A percentile compares a stretch with the other conserved stretches of the same genome.
Evolutionary conservation across 1,140 invertebrate species (phyloP).

Genomic region (Reticulitermes speratus): DNA sequence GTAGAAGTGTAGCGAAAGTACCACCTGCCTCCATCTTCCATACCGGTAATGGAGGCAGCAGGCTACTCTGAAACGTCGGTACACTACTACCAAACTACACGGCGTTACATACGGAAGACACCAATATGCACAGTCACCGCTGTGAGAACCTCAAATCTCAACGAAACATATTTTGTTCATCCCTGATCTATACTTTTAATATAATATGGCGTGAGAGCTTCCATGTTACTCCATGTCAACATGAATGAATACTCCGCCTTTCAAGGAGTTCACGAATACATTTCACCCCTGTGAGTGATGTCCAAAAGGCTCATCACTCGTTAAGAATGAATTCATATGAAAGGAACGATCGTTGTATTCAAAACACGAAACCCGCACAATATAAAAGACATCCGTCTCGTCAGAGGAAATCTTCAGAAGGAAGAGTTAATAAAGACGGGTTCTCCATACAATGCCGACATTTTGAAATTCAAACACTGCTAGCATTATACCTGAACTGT

Average conservation of each 20-base stretch:
- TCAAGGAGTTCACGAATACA: background rate
- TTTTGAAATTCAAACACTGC: constrained; percentile 8
- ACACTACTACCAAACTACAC: no score
- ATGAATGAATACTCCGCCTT: background rate
- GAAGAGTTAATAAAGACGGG: constrained; percentile 19
- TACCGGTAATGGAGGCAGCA: no score
- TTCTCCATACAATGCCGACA: background rate
- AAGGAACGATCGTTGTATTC: background rate
- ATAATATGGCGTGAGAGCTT: background rate
- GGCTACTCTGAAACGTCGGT: no score
- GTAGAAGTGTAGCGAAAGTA: no score
- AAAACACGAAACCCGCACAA: background rate
- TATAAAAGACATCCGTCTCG: background rate
- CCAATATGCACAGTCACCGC: no score
- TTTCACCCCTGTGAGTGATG: background rate
- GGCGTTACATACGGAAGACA: no score
- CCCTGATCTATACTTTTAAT: background rate
- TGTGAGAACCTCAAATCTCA: no score
- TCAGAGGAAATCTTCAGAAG: background rate
- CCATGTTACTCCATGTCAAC: background rate
- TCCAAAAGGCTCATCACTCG: background rate
- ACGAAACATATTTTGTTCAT: background rate
- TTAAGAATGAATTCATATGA: background rate
- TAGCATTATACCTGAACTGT: background rate
- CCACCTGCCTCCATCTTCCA: no score